phyloP scores from a whole-genome alignment of 2,888 invertebrate species.

The Augiades crinisus region DNA sequence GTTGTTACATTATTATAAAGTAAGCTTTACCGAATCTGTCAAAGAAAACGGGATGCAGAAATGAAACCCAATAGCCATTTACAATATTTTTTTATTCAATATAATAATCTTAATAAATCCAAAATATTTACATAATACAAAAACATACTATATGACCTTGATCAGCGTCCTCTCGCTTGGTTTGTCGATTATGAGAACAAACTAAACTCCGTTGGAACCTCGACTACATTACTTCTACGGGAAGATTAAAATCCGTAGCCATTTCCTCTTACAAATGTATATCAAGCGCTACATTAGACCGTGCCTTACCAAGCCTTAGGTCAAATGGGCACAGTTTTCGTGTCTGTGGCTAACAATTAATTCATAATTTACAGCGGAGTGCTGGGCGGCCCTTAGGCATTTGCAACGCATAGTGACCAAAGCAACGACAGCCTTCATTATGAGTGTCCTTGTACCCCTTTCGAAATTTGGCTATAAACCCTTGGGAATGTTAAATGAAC shows the following conservation, averaged over 20 bases:
- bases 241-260: constrained; percentile 22
- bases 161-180: constrained; percentile 58
- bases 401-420: too few relatives aligned
- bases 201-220: constrained; percentile 31
- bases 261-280: constrained; percentile 30
- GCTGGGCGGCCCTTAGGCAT: too few relatives aligned
- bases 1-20: too few relatives aligned
- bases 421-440: too few relatives aligned
- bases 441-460: too few relatives aligned
- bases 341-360: too few relatives aligned
- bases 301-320: too few relatives aligned
- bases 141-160: constrained; percentile 76
- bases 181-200: constrained; percentile 33
- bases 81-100: constrained; percentile 82
- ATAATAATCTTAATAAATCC: constrained; percentile 82
- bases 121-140: constrained; percentile 82
- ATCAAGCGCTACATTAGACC: neutral
- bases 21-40: too few relatives aligned
- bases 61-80: constrained; percentile 65
- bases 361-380: too few relatives aligned
- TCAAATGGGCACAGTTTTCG: too few relatives aligned
- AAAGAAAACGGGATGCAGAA: constrained; percentile 34
- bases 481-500: too few relatives aligned
- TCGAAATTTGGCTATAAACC: too few relatives aligned
- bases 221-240: constrained; percentile 35